These are phyloP conservation scores for Sesamia inferens DNA, from an alignment of 2,888 invertebrate species.

Conservation along the genomic window DNA sequence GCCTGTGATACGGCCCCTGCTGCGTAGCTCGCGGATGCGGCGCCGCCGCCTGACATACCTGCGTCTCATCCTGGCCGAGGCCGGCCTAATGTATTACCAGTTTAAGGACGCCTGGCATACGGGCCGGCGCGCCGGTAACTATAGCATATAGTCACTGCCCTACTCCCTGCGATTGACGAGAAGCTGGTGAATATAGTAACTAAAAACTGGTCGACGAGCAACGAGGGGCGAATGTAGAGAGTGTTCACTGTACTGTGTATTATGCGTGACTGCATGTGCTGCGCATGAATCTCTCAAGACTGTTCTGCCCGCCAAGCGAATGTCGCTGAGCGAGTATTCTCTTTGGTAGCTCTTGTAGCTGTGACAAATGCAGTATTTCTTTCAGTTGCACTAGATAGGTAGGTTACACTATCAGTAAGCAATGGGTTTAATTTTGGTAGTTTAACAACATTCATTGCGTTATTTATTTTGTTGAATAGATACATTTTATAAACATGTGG, in stretches of 20 bases:
- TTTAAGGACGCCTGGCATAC: constrained; percentile 30
- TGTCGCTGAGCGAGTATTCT: neutral
- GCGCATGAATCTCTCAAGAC: neutral
- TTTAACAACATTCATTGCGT: no score
- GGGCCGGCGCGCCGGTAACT: constrained; percentile 18
- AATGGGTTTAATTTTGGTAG: no score
- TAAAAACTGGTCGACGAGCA: neutral
- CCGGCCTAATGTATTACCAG: constrained; percentile 24
- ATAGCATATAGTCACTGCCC: neutral
- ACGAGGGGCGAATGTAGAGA: neutral
- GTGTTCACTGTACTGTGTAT: neutral
- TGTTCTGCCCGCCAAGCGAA: neutral
- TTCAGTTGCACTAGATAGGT: no score
- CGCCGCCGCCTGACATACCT: constrained; percentile 5
- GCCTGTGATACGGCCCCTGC: constrained; percentile 3
- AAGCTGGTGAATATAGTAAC: neutral
- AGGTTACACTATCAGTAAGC: no score
- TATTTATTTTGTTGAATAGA: no score
- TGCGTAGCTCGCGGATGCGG: neutral
- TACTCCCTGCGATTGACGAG: neutral
- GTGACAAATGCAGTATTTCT: neutral
- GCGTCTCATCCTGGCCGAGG: constrained; percentile 18
- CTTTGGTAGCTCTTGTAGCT: neutral
- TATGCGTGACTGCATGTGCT: neutral
- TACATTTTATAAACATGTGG: no score